Base-by-base conservation (phyloP, 2,888 invertebrate species). In the Zygothrica quintamaculata region DNA sequence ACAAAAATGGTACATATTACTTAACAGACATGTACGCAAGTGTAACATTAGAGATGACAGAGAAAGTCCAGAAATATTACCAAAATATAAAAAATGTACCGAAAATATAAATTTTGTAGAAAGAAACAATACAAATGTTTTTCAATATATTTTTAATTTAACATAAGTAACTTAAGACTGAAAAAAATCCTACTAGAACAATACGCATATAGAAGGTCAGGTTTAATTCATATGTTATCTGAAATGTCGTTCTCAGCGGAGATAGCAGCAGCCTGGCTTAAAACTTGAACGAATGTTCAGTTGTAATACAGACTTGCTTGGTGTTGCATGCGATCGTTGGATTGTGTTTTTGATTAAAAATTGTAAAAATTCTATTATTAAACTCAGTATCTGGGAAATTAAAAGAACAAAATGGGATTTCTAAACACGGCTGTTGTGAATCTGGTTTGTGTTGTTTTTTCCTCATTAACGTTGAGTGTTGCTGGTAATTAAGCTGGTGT, bases 381-480 rank as follows among this genome's bases (percentile, higher is more conserved):
- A 51, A 44, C 34, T 26, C 29, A 34, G 15, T 44, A n/a, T 62
- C 36, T 39, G 64, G 55, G 33, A 57, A 70, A 52, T 48, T 26
- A 34, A n/a, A n/a, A n/a, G 15, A 37, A 15, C 16, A 51, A 7
- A 43, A 71, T 67, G 74, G 51, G 51, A 73, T 34, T 26, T 43
- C 25, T 31, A 9, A 51, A 26, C 33, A 22, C 9, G 29, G 4
- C 26, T 15, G 16, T 22, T 43, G 43, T 47, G 12, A 15, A 15
- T 53, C 34, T 60, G 25, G 16, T 39, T 46, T 37, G 22, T 39
- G 7, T 29, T 40, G 44, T 53, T 62, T 51, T 58, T 58, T 62
- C 52, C 50, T 59, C 60, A 52, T 51, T 80, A 64, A 50, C 73
- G 61, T 73, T 80, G 65, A 56, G 56, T 34, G 60, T 42, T 42